Conservation (phyloP, 2,888 invertebrate species). For the Furcula furcula region DNA sequence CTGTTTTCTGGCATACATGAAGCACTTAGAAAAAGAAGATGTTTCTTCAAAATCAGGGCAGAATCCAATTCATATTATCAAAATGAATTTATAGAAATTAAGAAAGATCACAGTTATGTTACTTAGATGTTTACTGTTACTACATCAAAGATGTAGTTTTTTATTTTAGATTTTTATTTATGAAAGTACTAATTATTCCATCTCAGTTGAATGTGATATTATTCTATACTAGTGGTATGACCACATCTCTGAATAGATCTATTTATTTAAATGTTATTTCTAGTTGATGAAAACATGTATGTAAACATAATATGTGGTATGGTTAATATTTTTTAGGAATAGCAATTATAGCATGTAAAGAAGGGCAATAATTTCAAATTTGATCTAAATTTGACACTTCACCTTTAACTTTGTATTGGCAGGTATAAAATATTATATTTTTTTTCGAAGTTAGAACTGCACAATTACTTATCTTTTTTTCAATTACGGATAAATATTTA, state of each 20-base stretch:
- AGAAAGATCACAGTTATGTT: not conserved
- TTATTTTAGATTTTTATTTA: conserved; percentile 16
- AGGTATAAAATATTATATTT: too few species aligned
- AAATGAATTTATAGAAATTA: conserved; percentile 34
- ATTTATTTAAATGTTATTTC: not conserved
- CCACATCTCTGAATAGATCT: conserved; percentile 1
- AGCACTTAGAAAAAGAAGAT: conserved; percentile 78
- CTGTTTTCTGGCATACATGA: conserved; percentile 91
- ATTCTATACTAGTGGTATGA: not conserved
- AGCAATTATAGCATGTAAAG: too few species aligned
- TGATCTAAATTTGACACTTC: too few species aligned
- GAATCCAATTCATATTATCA: conserved; percentile 38
- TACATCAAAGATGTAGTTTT: conserved; percentile 6
- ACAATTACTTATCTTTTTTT: too few species aligned
- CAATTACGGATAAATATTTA: too few species aligned
- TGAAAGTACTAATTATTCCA: not conserved
- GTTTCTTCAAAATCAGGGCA: conserved; percentile 34
- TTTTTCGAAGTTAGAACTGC: too few species aligned
- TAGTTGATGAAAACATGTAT: too few species aligned
- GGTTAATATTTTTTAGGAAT: too few species aligned
- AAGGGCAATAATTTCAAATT: too few species aligned
- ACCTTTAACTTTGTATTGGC: too few species aligned
- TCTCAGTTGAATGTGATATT: not conserved
- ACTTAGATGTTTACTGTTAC: conserved; percentile 1
- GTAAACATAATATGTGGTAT: too few species aligned